Evolutionary conservation across 1,140 invertebrate species (phyloP), one percentile per base, ranked within the genome.

Genomic region (Ridgeia piscesae): DNA sequence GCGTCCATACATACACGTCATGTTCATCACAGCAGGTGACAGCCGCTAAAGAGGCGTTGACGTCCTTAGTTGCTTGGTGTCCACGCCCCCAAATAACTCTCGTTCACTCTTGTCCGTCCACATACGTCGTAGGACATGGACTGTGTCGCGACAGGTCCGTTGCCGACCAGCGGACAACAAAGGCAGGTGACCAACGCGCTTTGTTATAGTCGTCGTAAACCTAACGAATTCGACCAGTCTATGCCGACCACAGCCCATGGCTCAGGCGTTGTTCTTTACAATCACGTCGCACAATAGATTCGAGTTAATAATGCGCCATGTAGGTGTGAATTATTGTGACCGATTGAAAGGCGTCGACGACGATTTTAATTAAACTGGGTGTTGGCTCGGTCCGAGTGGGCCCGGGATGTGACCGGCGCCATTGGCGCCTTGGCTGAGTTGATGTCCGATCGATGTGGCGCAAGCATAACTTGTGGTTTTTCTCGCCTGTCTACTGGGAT

Each of bases 281-380:
- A 77, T 77, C 58, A 77, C 11, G 17, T 2, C 27, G 27, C 58
- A 77, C 58, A 77, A 77, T 6, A 77, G 58, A 77, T 27, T 31
- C 58, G 58, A 4, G 58, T 77, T 77, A 77, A 77, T 77, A 77
- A 31, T 77, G 58, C 27, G 11, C 58, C 27, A 77, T 77, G 58
- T 77, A 77, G 58, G 58, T 77, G 58, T 77, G 58, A 77, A 77
- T 77, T 77, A 77, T 77, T 77, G 58, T 77, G 58, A 77, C 58
- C 58, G 58, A 31, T 31, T 77, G 58, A 77, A 77, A 14, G 58
- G 17, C 58, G 0, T 77, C 58, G 58, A 77, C 58, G 58, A 31
- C 58, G 58, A 17, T 21, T 77, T 77, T 77, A 77, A 77, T 77
- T 77, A 77, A 77, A 77, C 11, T 77, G 58, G 58, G 58, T 77